These are phyloP conservation scores for Himantopus leucocephalus DNA, from an alignment of 2,113 vertebrate species.

Conservation along the genomic window DNA sequence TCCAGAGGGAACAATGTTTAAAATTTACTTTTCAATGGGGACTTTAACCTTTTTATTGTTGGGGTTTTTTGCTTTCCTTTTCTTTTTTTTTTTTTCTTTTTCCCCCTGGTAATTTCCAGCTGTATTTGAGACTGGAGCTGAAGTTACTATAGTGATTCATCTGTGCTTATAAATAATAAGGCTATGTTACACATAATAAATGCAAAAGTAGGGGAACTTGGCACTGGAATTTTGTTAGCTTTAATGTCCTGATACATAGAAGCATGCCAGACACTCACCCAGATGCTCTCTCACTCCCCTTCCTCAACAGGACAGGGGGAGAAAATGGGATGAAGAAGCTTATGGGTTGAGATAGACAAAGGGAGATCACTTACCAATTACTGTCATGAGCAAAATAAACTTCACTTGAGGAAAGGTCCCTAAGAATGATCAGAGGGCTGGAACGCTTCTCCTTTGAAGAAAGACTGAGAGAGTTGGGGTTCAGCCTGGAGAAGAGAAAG, in stretches of 20 bases:
- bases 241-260: not conserved
- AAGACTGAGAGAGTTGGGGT: not conserved
- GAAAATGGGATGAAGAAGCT: not conserved
- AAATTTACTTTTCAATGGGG: slow-evolving; percentile 27
- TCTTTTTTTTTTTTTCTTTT: not conserved
- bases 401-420: not conserved
- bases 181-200: not conserved
- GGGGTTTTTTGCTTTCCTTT: accelerated
- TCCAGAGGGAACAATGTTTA: slow-evolving; percentile 23
- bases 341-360: not conserved
- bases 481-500: not conserved
- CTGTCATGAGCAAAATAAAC: not conserved
- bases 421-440: not conserved
- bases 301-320: not conserved
- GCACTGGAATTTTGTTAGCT: not conserved
- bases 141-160: not conserved
- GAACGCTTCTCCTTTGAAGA: not conserved
- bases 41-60: not conserved
- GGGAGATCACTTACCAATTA: not conserved
- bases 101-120: not conserved
- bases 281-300: not conserved
- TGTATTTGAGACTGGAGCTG: not conserved
- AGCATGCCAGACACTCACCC: not conserved
- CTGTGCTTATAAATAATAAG: not conserved
- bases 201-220: not conserved